phyloP scores from a whole-genome alignment of 1,140 invertebrate species.

The Drosophila miranda region DNA sequence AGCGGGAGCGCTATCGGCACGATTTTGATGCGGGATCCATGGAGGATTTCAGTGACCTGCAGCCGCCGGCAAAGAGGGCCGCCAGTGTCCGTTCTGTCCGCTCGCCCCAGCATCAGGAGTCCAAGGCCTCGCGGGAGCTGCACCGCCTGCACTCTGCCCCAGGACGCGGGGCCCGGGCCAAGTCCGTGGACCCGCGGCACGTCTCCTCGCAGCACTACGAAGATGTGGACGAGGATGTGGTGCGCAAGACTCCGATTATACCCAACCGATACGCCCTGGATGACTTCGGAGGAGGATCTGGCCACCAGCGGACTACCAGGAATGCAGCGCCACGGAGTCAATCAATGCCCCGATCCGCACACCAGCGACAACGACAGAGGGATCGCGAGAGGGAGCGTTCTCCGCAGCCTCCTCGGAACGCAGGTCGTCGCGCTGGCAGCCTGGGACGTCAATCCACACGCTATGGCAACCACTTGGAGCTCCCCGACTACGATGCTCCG shows the following conservation, averaged over 20 bases:
- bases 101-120: conserved; percentile 66
- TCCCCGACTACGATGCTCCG: conserved; percentile 64
- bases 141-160: conserved; percentile 69
- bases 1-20: conserved; percentile 69
- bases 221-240: conserved; percentile 78
- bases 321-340: conserved; percentile 61
- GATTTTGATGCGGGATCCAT: conserved; percentile 62
- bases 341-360: conserved; percentile 76
- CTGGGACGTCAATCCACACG: conserved; percentile 64
- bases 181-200: conserved; percentile 77
- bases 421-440: conserved; percentile 52
- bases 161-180: conserved; percentile 62
- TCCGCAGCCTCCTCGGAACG: conserved; percentile 41
- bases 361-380: conserved; percentile 58
- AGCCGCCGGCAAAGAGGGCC: conserved; percentile 60
- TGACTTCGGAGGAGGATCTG: conserved; percentile 83
- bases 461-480: conserved; percentile 72
- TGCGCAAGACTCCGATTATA: conserved; percentile 85
- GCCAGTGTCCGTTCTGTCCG: conserved; percentile 70
- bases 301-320: conserved; percentile 29
- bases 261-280: conserved; percentile 89
- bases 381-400: conserved; percentile 52
- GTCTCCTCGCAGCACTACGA: conserved; percentile 64
- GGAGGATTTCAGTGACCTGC: conserved; percentile 69
- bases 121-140: conserved; percentile 57